Evolutionary conservation across 2,888 invertebrate species (phyloP), one percentile per base, ranked within the genome.

Genomic region (Pammene aurita): DNA sequence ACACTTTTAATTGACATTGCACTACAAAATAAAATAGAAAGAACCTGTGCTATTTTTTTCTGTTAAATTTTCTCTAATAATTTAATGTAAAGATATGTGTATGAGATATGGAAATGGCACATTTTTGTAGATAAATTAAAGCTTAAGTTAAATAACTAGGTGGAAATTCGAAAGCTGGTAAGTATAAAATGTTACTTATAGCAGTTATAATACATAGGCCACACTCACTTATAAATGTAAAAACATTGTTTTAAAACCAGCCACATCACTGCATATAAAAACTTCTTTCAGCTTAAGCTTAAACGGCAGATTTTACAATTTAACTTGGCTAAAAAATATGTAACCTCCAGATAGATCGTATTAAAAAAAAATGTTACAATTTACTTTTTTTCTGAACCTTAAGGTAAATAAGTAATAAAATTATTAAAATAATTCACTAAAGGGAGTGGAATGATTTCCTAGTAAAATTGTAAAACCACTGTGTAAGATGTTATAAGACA

Each of bases 71-170:
- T 67, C 71, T 71, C 63, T 56, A 70, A 61, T 66, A 61, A 66
- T 73, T 74, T 70, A 70, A 69, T 72, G 65, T 73, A 71, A 72
- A 71, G 72, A 72, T 76, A 66, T 71, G 78, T 86, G 84, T 82
- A 74, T 77, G 72, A 81, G 76, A 82, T 82, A 79, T 82, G 76
- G 77, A 73, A 81, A 75, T 75, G 75, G 76, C 76, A 75, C 76
- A 72, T 71, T 72, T 71, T 73, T 46, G 63, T 72, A 71, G 70
- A 71, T 35, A 75, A 74, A 74, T 73, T 76, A 77, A 75, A 75
- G 67, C 74, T 74, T 74, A 72, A 61, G 54, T 66, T 60, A 35
- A 57, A 70, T 52, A 50, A 55, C 50, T 69, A 71, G 60, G 54
- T 69, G 69, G 57, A 69, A 64, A 69, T 60, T 60, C 48, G 46